Conservation (phyloP, 2,797 vertebrate species). For the Sebastes iracundus region DNA sequence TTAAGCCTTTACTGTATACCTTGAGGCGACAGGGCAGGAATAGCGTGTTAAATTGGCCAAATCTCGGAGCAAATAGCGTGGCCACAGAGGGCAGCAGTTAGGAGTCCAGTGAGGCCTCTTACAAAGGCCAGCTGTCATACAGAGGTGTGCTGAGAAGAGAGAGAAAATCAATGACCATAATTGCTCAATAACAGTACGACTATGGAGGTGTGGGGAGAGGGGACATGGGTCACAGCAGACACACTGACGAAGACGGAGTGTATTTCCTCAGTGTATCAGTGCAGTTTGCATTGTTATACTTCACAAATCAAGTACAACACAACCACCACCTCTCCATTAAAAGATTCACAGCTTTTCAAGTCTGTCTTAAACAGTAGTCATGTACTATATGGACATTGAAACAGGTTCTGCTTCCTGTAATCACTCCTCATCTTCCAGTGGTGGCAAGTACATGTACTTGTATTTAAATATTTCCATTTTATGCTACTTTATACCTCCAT, state of each 20-base stretch:
- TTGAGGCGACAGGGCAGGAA: slow-evolving; percentile 29
- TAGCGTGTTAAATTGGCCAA: slow-evolving; percentile 54
- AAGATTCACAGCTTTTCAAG: background rate
- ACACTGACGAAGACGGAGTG: background rate
- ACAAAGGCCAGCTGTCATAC: slow-evolving; percentile 71
- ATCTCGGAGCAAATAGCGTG: slow-evolving; percentile 52
- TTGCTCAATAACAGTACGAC: slow-evolving; percentile 67
- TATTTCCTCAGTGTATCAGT: background rate
- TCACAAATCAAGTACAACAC: background rate
- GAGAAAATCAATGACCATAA: slow-evolving; percentile 77
- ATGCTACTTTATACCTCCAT: background rate
- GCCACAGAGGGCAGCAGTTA: slow-evolving; percentile 59
- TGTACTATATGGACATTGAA: background rate
- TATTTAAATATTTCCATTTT: background rate
- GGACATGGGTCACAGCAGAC: slow-evolving; percentile 36
- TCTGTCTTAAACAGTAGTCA: background rate
- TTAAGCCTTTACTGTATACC: slow-evolving; percentile 8
- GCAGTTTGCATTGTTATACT: background rate
- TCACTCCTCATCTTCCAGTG: background rate
- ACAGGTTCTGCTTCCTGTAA: background rate
- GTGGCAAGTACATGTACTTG: background rate
- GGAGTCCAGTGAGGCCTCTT: slow-evolving; percentile 60
- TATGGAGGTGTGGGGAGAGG: slow-evolving; percentile 32
- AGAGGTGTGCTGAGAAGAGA: slow-evolving; percentile 53
- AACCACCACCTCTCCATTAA: background rate